Percentiles rank a stretch among this genome's conserved stretches.
These are phyloP conservation scores for Philopedon plagiatum DNA, from an alignment of 2,888 invertebrate genomes.

Conservation along the genomic window DNA sequence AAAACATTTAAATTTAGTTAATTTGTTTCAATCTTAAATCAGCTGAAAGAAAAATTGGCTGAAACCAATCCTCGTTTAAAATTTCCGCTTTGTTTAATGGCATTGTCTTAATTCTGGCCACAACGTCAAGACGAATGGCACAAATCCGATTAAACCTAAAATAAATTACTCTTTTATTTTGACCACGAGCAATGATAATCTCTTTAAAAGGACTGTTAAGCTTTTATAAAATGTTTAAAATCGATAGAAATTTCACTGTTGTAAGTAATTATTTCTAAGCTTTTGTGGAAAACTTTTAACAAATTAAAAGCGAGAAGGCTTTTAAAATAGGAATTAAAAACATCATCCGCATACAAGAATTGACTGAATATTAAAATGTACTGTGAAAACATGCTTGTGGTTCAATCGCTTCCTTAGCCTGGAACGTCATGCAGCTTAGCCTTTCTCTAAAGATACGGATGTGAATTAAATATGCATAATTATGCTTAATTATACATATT, in stretches of 20 bases:
- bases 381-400: too few relatives aligned
- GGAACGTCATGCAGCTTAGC: too few relatives aligned
- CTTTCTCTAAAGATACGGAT: too few relatives aligned
- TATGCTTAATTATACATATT: too few relatives aligned
- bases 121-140: slow-evolving; percentile 6
- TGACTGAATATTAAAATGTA: too few relatives aligned
- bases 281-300: background rate
- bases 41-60: background rate
- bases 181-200: slow-evolving; percentile 8
- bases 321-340: background rate
- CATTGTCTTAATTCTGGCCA: slow-evolving; percentile 12
- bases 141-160: slow-evolving; percentile 13
- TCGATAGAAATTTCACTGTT: background rate
- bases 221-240: slow-evolving; percentile 4
- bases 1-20: too few relatives aligned
- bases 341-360: too few relatives aligned
- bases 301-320: background rate
- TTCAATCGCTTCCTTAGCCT: too few relatives aligned
- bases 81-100: background rate
- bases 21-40: background rate
- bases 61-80: slow-evolving; percentile 1
- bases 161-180: slow-evolving; percentile 15
- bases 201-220: background rate
- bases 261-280: slow-evolving; percentile 4
- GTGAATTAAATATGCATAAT: too few relatives aligned